Evolutionary conservation across 2,797 vertebrate species (phyloP).

Genomic region (Thaleichthys pacificus): DNA sequence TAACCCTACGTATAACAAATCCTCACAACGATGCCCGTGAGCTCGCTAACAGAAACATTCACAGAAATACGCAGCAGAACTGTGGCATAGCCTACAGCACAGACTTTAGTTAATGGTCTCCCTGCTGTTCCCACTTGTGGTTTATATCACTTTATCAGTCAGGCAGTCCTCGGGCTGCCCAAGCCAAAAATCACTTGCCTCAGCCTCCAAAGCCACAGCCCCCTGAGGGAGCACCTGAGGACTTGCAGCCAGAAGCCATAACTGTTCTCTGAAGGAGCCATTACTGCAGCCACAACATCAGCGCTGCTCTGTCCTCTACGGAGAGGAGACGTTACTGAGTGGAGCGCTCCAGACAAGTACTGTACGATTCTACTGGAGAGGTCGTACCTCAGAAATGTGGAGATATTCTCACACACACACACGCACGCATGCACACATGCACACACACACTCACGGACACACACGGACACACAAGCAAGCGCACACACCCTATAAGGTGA

Average conservation of each 20-base stretch:
- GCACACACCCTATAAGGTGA: background rate
- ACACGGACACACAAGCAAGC: constrained; percentile 39
- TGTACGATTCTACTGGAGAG: too few relatives aligned
- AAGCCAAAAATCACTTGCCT: constrained; percentile 52
- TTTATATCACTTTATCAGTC: constrained; percentile 39
- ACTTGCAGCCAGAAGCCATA: constrained; percentile 20
- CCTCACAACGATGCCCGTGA: too few relatives aligned
- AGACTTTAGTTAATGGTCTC: constrained; percentile 13
- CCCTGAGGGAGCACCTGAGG: constrained; percentile 58
- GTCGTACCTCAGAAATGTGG: too few relatives aligned
- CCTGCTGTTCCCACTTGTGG: constrained; percentile 30
- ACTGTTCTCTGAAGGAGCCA: constrained; percentile 9
- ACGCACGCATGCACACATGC: constrained; percentile 31
- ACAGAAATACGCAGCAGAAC: constrained; percentile 8
- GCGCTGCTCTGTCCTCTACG: constrained; percentile 18
- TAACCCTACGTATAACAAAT: too few relatives aligned
- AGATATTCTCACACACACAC: background rate
- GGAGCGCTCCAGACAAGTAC: constrained; percentile 30
- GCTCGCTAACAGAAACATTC: too few relatives aligned
- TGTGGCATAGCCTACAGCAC: constrained; percentile 1
- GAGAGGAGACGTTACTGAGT: background rate
- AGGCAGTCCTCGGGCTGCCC: constrained; percentile 31
- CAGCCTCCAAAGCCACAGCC: constrained; percentile 42
- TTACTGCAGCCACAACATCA: constrained; percentile 38
- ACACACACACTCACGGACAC: constrained; percentile 18